These are phyloP conservation scores for Sturmia bella DNA, from an alignment of 2,888 invertebrate species.

Conservation along the genomic window DNA sequence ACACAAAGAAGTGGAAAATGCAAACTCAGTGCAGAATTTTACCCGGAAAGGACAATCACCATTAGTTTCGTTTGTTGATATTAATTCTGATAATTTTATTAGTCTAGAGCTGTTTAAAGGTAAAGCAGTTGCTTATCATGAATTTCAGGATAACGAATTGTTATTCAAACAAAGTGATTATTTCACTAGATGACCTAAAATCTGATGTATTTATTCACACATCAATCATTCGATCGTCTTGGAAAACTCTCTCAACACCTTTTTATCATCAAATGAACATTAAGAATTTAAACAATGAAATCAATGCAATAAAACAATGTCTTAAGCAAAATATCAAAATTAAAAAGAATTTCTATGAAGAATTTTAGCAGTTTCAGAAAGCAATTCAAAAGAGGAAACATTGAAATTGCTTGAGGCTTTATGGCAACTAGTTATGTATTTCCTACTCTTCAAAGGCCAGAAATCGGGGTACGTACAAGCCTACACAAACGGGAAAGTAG, in stretches of 20 bases:
- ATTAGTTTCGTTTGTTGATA: no score
- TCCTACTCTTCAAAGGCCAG: neutral
- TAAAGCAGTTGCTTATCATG: no score
- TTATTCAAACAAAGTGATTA: no score
- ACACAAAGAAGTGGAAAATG: no score
- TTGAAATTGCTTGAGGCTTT: neutral
- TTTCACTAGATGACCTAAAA: neutral
- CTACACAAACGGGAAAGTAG: neutral
- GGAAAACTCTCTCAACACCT: slow-evolving; percentile 44
- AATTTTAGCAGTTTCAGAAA: slow-evolving; percentile 1
- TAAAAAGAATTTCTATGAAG: slow-evolving; percentile 28
- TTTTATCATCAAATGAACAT: slow-evolving; percentile 32
- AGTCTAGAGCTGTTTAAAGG: no score
- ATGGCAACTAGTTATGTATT: neutral
- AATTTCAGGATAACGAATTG: no score
- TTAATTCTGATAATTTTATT: no score
- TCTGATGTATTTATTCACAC: neutral
- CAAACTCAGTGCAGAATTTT: no score
- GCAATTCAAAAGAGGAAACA: neutral
- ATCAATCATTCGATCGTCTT: slow-evolving; percentile 44
- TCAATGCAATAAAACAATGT: slow-evolving; percentile 13
- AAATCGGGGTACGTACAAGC: neutral
- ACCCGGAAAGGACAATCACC: no score
- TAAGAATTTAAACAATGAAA: slow-evolving; percentile 33
- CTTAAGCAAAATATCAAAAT: neutral